Percentiles rank a stretch among this genome's conserved stretches.
Evolutionary conservation across 1,140 invertebrate species (phyloP).

Genomic region (Drosophila fuyamai): DNA sequence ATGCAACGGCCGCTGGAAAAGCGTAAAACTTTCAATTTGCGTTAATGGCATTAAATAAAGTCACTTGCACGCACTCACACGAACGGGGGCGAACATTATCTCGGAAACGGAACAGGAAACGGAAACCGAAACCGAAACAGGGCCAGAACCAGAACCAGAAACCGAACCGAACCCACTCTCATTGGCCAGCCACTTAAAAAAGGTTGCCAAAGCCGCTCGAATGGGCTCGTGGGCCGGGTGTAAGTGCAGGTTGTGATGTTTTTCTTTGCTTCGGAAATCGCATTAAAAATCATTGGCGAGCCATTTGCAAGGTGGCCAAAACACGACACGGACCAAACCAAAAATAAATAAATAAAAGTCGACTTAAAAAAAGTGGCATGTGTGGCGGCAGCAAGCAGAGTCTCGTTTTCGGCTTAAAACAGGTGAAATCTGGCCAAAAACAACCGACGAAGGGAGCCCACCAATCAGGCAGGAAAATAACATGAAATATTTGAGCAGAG

Average conservation of each 20-base stretch:
- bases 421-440: conserved; percentile 64
- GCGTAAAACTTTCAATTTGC: conserved; percentile 82
- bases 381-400: conserved; percentile 51
- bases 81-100: conserved; percentile 17
- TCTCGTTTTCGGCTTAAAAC: conserved; percentile 72
- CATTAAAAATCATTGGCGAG: conserved; percentile 79
- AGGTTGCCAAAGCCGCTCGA: conserved; percentile 65
- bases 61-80: conserved; percentile 44
- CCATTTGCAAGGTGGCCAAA: conserved; percentile 50
- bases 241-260: conserved; percentile 38
- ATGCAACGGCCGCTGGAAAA: conserved; percentile 69
- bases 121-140: conserved; percentile 25
- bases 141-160: conserved; percentile 28
- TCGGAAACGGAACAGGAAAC: conserved; percentile 24
- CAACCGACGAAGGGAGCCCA: conserved; percentile 20
- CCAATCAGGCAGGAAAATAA: conserved; percentile 42
- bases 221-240: conserved; percentile 17
- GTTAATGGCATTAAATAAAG: conserved; percentile 83
- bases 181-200: conserved; percentile 76
- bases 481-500: conserved; percentile 30
- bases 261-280: conserved; percentile 66
- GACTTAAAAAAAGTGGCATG: conserved; percentile 8
- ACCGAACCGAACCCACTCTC: conserved; percentile 35
- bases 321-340: conserved; percentile 30
- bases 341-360: conserved; percentile 24